A percentile compares a stretch with the other conserved stretches of the same genome.
Evolutionary conservation across 2,113 vertebrate genomes (phyloP).

Genomic region (Athene cunicularia): DNA sequence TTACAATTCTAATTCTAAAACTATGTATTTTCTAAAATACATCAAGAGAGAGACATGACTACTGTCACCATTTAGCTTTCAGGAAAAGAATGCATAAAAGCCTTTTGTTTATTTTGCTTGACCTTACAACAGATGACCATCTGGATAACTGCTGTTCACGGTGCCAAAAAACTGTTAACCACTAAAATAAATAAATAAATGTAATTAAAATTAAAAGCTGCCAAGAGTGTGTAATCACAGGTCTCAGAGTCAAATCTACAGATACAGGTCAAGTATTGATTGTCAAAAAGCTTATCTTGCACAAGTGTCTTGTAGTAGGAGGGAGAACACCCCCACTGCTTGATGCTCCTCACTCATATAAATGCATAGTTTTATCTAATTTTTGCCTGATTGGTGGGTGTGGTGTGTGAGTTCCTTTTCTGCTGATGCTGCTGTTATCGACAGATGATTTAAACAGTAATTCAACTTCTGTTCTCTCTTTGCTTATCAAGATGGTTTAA

Average conservation of each 20-base stretch:
- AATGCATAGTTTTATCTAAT: not conserved
- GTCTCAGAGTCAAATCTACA: not conserved
- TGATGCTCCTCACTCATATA: not conserved
- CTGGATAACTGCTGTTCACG: slow-evolving; percentile 1
- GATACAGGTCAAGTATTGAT: slow-evolving; percentile 29
- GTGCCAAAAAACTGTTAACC: slow-evolving; percentile 30
- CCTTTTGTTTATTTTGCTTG: slow-evolving; percentile 43
- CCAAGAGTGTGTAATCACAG: not conserved
- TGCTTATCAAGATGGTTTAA: not conserved
- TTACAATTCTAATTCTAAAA: not conserved
- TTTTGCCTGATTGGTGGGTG: not conserved
- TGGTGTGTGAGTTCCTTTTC: not conserved
- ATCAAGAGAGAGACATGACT: not conserved
- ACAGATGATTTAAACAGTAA: not conserved
- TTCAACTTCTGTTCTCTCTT: not conserved
- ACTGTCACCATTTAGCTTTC: not conserved
- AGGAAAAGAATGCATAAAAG: not conserved
- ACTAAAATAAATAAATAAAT: slow-evolving; percentile 55
- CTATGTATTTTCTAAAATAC: not conserved
- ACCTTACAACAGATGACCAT: slow-evolving; percentile 48
- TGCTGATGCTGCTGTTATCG: not conserved
- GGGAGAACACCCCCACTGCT: not conserved
- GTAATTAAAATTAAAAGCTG: slow-evolving; percentile 54
- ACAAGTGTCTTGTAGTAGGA: not conserved
- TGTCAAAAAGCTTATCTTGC: not conserved